These are phyloP conservation scores for Metacarcinus magister DNA, from an alignment of 2,888 invertebrate genomes.

Conservation along the genomic window DNA sequence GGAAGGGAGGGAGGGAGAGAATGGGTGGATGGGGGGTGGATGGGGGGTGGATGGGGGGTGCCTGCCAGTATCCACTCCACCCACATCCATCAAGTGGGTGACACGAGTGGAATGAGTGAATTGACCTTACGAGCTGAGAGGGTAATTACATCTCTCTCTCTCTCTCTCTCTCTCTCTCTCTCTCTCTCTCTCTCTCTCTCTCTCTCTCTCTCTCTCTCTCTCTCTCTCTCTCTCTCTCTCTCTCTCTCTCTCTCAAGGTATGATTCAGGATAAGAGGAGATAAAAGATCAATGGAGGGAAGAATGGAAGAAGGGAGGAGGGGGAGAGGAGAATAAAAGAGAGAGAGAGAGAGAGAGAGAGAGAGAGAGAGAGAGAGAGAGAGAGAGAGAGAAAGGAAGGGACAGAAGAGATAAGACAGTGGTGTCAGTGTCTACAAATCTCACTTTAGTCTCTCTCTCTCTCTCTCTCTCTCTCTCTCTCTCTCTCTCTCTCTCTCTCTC, in stretches of 20 bases:
- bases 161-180: conserved; percentile 37
- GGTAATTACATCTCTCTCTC: conserved; percentile 21
- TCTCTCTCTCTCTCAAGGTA: conserved; percentile 34
- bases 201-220: conserved; percentile 49
- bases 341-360: background rate
- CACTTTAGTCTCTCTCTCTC: too few species aligned
- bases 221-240: conserved; percentile 57
- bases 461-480: conserved; percentile 43
- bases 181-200: conserved; percentile 62
- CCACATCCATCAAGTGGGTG: background rate
- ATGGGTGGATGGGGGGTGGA: background rate
- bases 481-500: conserved; percentile 53
- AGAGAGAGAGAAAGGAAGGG: background rate
- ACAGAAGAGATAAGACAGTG: background rate
- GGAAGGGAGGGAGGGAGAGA: background rate
- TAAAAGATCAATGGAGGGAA: background rate
- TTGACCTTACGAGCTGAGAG: background rate
- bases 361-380: background rate
- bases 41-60: background rate
- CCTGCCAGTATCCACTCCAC: background rate
- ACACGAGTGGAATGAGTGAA: background rate
- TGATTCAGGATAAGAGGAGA: background rate
- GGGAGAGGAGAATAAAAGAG: background rate
- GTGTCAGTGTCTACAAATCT: background rate
- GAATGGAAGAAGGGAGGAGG: background rate